A percentile compares a stretch with the other conserved stretches of the same genome.
These are phyloP conservation scores for Arvicanthis niloticus DNA, from an alignment of 2,113 vertebrate species.

Conservation along the genomic window DNA sequence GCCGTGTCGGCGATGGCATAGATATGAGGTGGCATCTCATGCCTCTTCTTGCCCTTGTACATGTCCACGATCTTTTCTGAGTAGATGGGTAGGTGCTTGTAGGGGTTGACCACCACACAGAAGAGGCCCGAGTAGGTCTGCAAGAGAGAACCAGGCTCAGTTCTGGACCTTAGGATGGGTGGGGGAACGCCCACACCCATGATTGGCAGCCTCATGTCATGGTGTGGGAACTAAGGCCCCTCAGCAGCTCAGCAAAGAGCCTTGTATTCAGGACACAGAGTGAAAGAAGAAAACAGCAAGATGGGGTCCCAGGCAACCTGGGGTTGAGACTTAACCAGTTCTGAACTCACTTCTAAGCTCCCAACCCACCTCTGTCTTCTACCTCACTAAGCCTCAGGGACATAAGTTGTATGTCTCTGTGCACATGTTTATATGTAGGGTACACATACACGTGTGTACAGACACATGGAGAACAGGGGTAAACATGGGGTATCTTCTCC, in stretches of 20 bases:
- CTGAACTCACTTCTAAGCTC: background rate
- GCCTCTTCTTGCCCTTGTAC: constrained; percentile 99
- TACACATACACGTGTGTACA: background rate
- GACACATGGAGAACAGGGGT: no score
- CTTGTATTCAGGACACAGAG: fast-evolving
- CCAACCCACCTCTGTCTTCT: fast-evolving
- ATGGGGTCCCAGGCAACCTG: no score
- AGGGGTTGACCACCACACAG: constrained; percentile 98
- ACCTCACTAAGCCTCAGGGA: background rate
- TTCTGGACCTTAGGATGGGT: background rate
- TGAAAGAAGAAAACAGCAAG: background rate
- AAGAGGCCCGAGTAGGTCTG: constrained; percentile 99
- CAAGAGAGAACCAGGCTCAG: constrained; percentile 46
- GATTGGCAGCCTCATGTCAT: fast-evolving
- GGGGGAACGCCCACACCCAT: fast-evolving
- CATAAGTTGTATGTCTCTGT: background rate
- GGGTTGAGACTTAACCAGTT: background rate
- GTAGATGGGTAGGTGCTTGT: constrained; percentile 98
- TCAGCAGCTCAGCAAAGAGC: background rate
- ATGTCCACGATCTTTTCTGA: constrained; percentile 98
- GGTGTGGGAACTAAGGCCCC: constrained; percentile 1
- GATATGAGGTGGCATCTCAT: constrained; percentile 97
- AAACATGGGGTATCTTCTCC: background rate
- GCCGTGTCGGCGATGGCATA: constrained; percentile 96
- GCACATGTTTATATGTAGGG: background rate